phyloP scores from a whole-genome alignment of 2,113 vertebrate genomes.

The Odontophorus gujanensis region DNA sequence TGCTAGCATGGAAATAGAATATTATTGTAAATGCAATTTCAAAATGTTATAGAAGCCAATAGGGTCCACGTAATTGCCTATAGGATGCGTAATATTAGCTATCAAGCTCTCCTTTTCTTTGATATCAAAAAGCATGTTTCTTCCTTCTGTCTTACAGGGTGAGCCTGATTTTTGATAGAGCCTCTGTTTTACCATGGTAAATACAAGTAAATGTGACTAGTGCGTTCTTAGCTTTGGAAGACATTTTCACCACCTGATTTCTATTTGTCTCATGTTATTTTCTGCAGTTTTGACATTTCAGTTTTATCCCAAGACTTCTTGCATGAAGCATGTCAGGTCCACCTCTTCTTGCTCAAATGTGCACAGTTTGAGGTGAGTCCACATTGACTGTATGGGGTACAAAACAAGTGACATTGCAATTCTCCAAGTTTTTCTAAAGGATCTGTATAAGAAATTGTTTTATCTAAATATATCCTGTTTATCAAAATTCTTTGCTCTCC shows the following conservation, averaged over 20 bases:
- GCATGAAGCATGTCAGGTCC: neutral
- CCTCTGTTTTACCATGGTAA: neutral
- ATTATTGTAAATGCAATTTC: constrained; percentile 68
- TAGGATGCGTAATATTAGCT: constrained; percentile 2
- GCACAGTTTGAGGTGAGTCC: constrained; percentile 3
- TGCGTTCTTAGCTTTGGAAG: neutral
- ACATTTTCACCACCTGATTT: constrained; percentile 14
- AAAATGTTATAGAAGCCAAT: constrained; percentile 63
- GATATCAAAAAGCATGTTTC: neutral
- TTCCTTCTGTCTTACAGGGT: neutral
- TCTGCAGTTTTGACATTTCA: neutral
- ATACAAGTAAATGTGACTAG: neutral
- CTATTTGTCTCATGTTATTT: constrained; percentile 12
- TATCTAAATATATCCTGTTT: neutral
- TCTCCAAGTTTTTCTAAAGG: neutral
- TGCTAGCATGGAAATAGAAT: constrained; percentile 67
- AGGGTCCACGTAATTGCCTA: constrained; percentile 18
- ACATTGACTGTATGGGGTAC: neutral
- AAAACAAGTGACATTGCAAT: neutral
- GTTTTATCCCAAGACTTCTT: constrained; percentile 16
- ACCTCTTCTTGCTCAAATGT: neutral
- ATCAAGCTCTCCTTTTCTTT: neutral
- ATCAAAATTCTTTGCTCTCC: neutral
- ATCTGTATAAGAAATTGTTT: neutral
- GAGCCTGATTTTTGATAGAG: constrained; percentile 4